These are phyloP conservation scores for roundworm (Caenorhabditis elegans) DNA, from an alignment of 1,140 invertebrate genomes.

Conservation along the genomic window DNA sequence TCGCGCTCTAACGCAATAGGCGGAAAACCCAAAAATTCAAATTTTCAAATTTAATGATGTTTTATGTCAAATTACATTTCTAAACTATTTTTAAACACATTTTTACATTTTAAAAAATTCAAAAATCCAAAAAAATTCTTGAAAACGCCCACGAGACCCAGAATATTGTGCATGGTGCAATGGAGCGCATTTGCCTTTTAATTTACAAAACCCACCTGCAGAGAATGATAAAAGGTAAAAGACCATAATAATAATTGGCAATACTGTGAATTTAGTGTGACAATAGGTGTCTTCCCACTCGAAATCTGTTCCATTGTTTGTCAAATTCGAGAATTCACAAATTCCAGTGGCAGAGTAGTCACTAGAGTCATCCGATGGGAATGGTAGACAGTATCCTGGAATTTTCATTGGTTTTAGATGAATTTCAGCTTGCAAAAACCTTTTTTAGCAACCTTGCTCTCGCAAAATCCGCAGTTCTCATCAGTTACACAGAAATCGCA, in stretches of 20 bases:
- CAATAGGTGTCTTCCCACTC: constrained; percentile 56
- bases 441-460: not conserved
- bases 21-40: no score
- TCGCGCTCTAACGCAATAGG: no score
- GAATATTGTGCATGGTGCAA: no score
- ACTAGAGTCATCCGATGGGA: not conserved
- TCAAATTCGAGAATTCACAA: constrained; percentile 12
- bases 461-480: constrained; percentile 56
- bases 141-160: no score
- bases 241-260: constrained; percentile 62
- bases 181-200: no score
- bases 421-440: constrained; percentile 29
- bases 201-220: constrained; percentile 43
- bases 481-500: constrained; percentile 58
- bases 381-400: constrained; percentile 40
- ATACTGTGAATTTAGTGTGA: constrained; percentile 54
- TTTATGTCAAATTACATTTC: no score
- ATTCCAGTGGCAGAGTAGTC: constrained; percentile 33
- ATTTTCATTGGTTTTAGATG: not conserved
- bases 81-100: no score
- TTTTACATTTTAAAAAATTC: no score
- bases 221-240: constrained; percentile 59
- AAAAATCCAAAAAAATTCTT: no score
- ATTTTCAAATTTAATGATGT: no score
- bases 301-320: not conserved